Evolutionary conservation across 2,888 invertebrate species (phyloP).

Genomic region (Serrognathus titanus): DNA sequence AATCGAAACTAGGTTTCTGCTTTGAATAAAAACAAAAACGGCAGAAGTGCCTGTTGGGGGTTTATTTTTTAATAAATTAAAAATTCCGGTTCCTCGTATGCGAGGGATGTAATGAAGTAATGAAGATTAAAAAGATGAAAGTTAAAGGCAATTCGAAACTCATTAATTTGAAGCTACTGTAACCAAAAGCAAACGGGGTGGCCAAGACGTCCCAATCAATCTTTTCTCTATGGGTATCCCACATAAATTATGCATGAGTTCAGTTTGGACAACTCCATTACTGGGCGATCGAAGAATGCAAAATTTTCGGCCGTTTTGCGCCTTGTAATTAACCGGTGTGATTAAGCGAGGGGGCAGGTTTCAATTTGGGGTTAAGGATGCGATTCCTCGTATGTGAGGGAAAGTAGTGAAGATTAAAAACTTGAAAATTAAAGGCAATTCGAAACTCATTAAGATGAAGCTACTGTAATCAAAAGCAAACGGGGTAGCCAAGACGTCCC

Average conservation of each 20-base stretch:
- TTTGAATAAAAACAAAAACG: too few relatives aligned
- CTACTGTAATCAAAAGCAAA: slow-evolving; percentile 7
- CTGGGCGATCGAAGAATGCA: slow-evolving; percentile 2
- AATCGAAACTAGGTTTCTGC: too few relatives aligned
- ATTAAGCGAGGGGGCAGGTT: slow-evolving; percentile 23
- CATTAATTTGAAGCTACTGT: slow-evolving; percentile 5
- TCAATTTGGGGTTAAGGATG: slow-evolving; percentile 23
- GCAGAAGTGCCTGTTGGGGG: too few relatives aligned
- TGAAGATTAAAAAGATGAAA: neutral
- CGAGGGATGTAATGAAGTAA: too few relatives aligned
- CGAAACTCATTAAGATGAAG: slow-evolving; percentile 5
- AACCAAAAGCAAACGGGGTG: slow-evolving; percentile 12
- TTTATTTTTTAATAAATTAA: too few relatives aligned
- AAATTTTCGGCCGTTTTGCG: slow-evolving; percentile 11
- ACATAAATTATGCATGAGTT: slow-evolving; percentile 14
- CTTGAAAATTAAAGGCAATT: neutral
- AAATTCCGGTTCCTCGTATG: too few relatives aligned
- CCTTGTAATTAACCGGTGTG: slow-evolving; percentile 14
- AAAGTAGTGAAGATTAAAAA: too few relatives aligned
- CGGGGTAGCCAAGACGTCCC: slow-evolving; percentile 15
- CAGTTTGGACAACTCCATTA: slow-evolving; percentile 12
- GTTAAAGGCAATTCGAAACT: neutral
- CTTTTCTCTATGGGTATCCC: slow-evolving; percentile 7
- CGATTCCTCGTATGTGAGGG: neutral
- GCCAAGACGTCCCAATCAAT: slow-evolving; percentile 13